These are phyloP conservation scores for Temnothorax longispinosus DNA, from an alignment of 1,140 invertebrate species.

Conservation along the genomic window DNA sequence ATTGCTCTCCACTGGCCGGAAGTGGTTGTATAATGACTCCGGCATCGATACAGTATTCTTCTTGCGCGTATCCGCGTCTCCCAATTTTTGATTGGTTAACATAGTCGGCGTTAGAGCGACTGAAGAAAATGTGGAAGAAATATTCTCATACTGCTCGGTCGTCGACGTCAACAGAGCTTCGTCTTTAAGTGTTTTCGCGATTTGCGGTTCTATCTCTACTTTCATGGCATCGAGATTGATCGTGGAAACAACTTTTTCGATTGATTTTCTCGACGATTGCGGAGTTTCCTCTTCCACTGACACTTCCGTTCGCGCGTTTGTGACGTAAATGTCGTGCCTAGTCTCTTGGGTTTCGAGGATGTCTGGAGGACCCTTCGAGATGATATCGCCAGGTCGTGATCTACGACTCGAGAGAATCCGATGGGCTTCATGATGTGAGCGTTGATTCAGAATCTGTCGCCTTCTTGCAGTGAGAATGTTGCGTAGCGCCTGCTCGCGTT, in stretches of 20 bases:
- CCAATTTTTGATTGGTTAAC: conserved; percentile 50
- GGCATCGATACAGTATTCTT: conserved; percentile 86
- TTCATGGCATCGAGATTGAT: conserved; percentile 6
- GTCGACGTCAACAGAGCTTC: conserved; percentile 35
- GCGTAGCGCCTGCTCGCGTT: conserved; percentile 77
- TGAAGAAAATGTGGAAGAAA: not conserved
- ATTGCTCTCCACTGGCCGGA: conserved; percentile 88
- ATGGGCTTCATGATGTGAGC: conserved; percentile 38
- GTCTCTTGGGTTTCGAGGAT: conserved; percentile 79
- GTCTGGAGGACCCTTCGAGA: conserved; percentile 69
- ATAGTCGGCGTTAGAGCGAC: not conserved
- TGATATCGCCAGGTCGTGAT: not conserved
- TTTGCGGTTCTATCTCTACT: not conserved
- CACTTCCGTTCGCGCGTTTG: conserved; percentile 41
- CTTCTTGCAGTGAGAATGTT: conserved; percentile 77
- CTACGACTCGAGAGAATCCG: conserved; percentile 38
- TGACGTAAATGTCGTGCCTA: conserved; percentile 76
- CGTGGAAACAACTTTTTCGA: not conserved
- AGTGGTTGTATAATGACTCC: conserved; percentile 88
- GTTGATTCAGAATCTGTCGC: conserved; percentile 72
- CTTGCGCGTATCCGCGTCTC: conserved; percentile 72
- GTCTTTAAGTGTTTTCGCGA: not conserved
- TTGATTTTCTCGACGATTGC: not conserved
- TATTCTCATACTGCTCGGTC: conserved; percentile 24
- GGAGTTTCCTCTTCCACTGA: conserved; percentile 22